phyloP scores from a whole-genome alignment of 2,113 vertebrate species.

The Platysteira castanea region DNA sequence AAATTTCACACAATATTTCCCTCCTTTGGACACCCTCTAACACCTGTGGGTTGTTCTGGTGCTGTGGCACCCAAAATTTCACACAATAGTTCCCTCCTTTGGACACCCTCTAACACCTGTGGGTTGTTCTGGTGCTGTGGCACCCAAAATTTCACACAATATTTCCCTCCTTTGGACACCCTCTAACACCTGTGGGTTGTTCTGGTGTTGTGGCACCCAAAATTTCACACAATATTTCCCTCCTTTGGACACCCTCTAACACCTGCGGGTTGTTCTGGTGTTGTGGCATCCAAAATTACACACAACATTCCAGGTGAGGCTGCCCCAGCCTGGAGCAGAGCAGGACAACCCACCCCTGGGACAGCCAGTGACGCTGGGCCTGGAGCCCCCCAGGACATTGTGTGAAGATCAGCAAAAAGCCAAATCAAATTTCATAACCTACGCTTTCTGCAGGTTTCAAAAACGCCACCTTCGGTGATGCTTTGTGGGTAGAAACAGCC shows the following conservation, averaged over 20 bases:
- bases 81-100: too few relatives aligned
- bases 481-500: not conserved
- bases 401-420: not conserved
- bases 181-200: too few relatives aligned
- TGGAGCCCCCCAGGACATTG: too few relatives aligned
- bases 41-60: too few relatives aligned
- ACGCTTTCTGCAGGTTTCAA: not conserved
- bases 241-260: not conserved
- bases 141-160: not conserved
- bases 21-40: too few relatives aligned
- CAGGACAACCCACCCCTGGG: not conserved
- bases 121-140: too few relatives aligned
- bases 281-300: not conserved
- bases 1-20: not conserved
- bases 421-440: not conserved
- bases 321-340: not conserved
- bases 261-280: not conserved
- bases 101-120: too few relatives aligned
- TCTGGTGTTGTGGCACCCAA: not conserved
- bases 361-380: rapidly evolving
- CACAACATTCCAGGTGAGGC: not conserved
- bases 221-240: not conserved
- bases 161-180: too few relatives aligned
- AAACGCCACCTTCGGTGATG: not conserved
- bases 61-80: not conserved